Base-by-base conservation (phyloP, 2,797 vertebrate species). In the Mallotus villosus region DNA sequence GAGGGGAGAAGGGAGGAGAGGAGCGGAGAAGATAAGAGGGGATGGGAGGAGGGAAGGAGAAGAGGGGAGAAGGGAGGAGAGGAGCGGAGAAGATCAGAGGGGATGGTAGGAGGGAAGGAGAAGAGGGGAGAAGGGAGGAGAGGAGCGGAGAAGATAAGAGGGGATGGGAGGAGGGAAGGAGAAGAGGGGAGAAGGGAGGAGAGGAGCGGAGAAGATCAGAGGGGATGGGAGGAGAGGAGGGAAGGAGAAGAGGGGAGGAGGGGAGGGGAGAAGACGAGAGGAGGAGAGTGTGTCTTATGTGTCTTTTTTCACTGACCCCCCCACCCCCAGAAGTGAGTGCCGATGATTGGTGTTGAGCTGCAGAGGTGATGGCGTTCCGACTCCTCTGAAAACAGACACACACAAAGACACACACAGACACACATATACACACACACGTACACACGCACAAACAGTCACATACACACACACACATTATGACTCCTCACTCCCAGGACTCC, bases 401-500 rank as follows among this genome's bases (percentile, higher is more conserved):
- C 27, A 27, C 27, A 27, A 27, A 27, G 27, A 27, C 27, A 27
- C 25, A 25, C 25, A 25, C 25, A 25, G 2, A 12, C 37, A 41
- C 37, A 11, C 37, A 41, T 1, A 41, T 8, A 2, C 2, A 37
- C 7, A 5, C 37, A 37, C 37, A 11, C 7, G 2, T 8, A 11
- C 37, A 11, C 37, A 41, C 9, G 1, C 37, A 41, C 37, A 11
- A 1, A 41, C 7, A 41, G 2, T 3, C 11, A 41, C 8, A 7
- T 11, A 41, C 11, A 12, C 9, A 12, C 11, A 12, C 37, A 12
- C 11, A 41, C 11, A 27, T 27, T 27, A 27, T 70, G 11, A 51
- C 70, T 46, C 55, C 81, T 80, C 69, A 14, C 25, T 32, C 82
- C 82, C 79, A 8, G 27, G 84, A 85, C 85, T 73, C 37, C 27